Conservation (phyloP, 2,113 vertebrate species). For the Taurulus bubalis region DNA sequence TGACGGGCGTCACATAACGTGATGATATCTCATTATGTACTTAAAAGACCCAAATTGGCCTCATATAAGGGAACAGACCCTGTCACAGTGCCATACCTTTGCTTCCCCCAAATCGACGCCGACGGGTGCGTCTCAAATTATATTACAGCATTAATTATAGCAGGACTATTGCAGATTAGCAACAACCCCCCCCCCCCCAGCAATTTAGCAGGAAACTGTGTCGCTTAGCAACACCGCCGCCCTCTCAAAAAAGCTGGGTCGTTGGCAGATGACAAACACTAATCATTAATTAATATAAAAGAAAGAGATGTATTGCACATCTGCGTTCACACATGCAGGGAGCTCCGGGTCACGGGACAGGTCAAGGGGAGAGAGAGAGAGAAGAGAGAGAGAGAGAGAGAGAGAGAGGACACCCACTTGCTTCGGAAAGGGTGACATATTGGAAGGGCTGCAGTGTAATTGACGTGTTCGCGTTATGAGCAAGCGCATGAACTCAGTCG, state of each 20-base stretch:
- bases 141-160: slow-evolving; percentile 71
- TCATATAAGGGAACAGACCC: slow-evolving; percentile 23
- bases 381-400: no score
- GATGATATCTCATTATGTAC: slow-evolving; percentile 54
- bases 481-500: slow-evolving; percentile 21
- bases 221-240: slow-evolving; percentile 75
- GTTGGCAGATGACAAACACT: slow-evolving; percentile 55
- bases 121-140: slow-evolving; percentile 65
- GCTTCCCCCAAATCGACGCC: slow-evolving; percentile 51
- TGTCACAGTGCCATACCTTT: slow-evolving; percentile 60
- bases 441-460: neutral
- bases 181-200: slow-evolving; percentile 7
- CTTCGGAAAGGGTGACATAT: slow-evolving; percentile 60
- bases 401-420: slow-evolving; percentile 29
- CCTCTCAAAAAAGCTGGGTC: slow-evolving; percentile 39
- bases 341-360: slow-evolving; percentile 13
- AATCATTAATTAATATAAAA: slow-evolving; percentile 69
- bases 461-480: slow-evolving; percentile 54
- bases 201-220: slow-evolving; percentile 61
- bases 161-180: slow-evolving; percentile 71
- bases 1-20: slow-evolving; percentile 48
- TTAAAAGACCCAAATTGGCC: slow-evolving; percentile 55
- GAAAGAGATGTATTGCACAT: slow-evolving; percentile 50
- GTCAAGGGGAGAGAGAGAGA: slow-evolving; percentile 20
- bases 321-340: slow-evolving; percentile 14